Base-by-base conservation (phyloP, 2,888 invertebrate species). In the Tachina lurida region DNA sequence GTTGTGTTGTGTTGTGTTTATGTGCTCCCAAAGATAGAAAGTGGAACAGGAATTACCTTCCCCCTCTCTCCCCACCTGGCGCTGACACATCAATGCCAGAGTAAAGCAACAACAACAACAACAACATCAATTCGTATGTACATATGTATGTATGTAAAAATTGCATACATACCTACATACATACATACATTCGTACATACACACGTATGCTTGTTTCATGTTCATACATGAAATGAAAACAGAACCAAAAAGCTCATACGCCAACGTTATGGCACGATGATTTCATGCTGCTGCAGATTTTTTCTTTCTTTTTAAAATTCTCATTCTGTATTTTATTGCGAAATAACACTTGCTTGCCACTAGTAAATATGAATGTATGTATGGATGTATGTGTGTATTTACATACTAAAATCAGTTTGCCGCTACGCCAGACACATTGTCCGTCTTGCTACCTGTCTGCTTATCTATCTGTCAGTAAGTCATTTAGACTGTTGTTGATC, bases 1-100 rank as follows among this genome's bases (percentile, higher is more conserved):
- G 45, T 56, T 22, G 12, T 68, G 10, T 60, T 60, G 13, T 80
- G 58, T 60, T 67, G 70, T 65, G 54, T 65, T 77, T 80, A 83
- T 88, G 86, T 89, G 89, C 90, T 91, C 91, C 91, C 89, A 90
- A 86, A 90, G 90, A 90, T 90, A 91, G 91, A 91, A 91, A 91
- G 91, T 91, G 91, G 91, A 90, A 91, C 91, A 91, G 91, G 91
- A 91, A 91, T 91, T 91, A 70, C 81, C 74, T 70, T 90, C 90
- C 90, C 89, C 88, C 90, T 63, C 88, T 87, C 88, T 87, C 82
- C 19, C 54, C 65, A 5, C 8, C 45, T 31, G 19, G 10, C 52
- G 68, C 85, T 85, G 83, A 78, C 77, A 86, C 62, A 87, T 80
- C 86, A 82, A 84, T 84, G 84, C 84, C 86, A 87, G 54, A 56